Base-by-base conservation (phyloP, 2,888 invertebrate genomes). In the Gerris lacustris region DNA sequence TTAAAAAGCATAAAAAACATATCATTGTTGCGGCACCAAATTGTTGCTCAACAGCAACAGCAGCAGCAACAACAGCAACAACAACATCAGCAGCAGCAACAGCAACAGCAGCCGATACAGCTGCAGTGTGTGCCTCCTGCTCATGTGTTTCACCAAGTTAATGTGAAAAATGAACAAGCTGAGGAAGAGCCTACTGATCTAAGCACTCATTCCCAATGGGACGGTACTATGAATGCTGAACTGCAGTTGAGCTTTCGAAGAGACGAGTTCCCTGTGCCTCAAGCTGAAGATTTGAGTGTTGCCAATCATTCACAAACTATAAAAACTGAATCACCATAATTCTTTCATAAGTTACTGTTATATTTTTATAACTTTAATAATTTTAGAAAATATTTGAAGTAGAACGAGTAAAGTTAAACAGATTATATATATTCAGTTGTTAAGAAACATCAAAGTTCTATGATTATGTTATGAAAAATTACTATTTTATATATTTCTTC, bases 1-100 rank as follows among this genome's bases (percentile, higher is more conserved):
- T 84, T 96, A 77, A 95, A 95, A 79, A 94, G 92, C 81, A 95
- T 96, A 75, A 94, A 94, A 80, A 94, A 94, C 80, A 94, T 94
- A 77, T 94, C 94, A 7, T 82, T 94, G 73, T 82, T 95, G 76
- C 85, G 94, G 68, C 93, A 94, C 80, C 90, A 89, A 80, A 88
- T 88, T 87, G 81, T 79, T 78, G 77, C 79, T 66, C 74, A 76
- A 71, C 76, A 77, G 68, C 76, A 73, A 7, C 75, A 75, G 72
- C 78, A 78, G 73, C 79, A 77, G 66, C 72, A 76, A 69, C 73
- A 77, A 67, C 73, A 71, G 69, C 76, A 76, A 70, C 75, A 75
- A 70, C 76, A 76, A 71, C 76, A 71, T 55, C 68, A 72, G 64
- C 73, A 73, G 67, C 67, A 66, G 67, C 69, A 69, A 18, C 73